phyloP scores from a whole-genome alignment of 2,113 vertebrate species.

The Protobothrops flavoviridis region DNA sequence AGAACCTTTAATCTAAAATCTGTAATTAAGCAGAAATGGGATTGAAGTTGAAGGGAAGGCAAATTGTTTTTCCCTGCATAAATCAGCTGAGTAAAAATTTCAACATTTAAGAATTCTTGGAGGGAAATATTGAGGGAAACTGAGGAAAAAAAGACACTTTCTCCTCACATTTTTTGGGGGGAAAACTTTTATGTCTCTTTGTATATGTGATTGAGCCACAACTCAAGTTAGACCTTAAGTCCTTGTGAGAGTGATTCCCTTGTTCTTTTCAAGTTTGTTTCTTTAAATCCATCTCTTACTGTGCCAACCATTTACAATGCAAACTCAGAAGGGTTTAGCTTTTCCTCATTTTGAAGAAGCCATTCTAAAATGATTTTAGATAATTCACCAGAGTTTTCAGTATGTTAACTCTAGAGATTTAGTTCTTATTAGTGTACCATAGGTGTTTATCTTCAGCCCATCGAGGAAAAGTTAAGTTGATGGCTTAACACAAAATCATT shows the following conservation, averaged over 20 bases:
- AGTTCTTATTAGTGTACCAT: background rate
- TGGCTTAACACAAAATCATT: background rate
- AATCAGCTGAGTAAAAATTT: background rate
- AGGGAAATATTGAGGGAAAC: background rate
- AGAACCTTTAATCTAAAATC: background rate
- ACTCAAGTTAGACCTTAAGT: background rate
- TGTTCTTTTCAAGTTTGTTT: background rate
- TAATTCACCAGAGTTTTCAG: background rate
- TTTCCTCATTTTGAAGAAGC: background rate
- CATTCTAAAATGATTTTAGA: background rate
- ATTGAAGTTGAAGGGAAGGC: background rate
- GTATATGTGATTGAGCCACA: background rate
- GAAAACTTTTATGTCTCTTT: background rate
- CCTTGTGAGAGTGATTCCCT: background rate
- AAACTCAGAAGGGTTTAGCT: background rate
- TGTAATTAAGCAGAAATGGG: background rate
- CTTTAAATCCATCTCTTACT: background rate
- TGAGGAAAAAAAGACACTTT: background rate
- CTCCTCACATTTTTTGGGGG: background rate
- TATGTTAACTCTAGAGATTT: background rate
- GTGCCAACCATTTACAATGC: background rate
- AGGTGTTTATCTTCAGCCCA: background rate
- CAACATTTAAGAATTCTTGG: background rate
- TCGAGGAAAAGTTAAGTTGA: background rate
- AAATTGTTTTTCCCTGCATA: background rate